Evolutionary conservation across 2,888 invertebrate species (phyloP), one percentile per base, ranked within the genome.

Genomic region (Reticulitermes lucifugus): DNA sequence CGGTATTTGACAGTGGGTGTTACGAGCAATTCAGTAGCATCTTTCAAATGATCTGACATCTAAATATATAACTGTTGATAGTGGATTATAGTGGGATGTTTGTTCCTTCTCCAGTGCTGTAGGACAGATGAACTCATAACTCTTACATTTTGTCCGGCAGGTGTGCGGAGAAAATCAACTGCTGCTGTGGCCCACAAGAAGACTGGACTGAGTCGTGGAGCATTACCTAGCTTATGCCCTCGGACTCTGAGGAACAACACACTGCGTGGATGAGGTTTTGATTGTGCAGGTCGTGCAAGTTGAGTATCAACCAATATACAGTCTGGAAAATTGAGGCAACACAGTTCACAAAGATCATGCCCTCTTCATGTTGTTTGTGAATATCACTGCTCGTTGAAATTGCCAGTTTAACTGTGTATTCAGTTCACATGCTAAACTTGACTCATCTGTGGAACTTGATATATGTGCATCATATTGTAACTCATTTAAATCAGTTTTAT

Each of bases 191-290:
- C 35, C 22, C 55, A 51, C 18, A 59, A 29, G 60, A 80, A 80
- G 60, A 60, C 21, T 25, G 55, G 29, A 21, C 7, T n/a, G n/a
- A 41, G 29, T 18, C 80, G 41, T 10, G 41, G 59, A 2, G 55
- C 3, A 5, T 60, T 41, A 29, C 60, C 80, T n/a, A 59, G 35
- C 35, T 10, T 60, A 7, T 35, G 35, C 25, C 35, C 35, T 29
- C 80, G 80, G 5, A 80, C 80, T 59, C 41, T 80, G 41, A 55
- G 80, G 12, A 55, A 80, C 60, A 35, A 80, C 22, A 60, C 80
- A 21, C 60, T 80, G 59, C 35, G 80, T 18, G 80, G 80, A 35
- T 80, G 35, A 80, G 7, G 46, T 21, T 41, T 21, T 4, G 6
- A 6, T 75, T 10, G 25, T 71, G 2, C 75, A n/a, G 21, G 5